Base-by-base conservation (phyloP, 1,140 invertebrate genomes). In the Bacillus rossius region DNA sequence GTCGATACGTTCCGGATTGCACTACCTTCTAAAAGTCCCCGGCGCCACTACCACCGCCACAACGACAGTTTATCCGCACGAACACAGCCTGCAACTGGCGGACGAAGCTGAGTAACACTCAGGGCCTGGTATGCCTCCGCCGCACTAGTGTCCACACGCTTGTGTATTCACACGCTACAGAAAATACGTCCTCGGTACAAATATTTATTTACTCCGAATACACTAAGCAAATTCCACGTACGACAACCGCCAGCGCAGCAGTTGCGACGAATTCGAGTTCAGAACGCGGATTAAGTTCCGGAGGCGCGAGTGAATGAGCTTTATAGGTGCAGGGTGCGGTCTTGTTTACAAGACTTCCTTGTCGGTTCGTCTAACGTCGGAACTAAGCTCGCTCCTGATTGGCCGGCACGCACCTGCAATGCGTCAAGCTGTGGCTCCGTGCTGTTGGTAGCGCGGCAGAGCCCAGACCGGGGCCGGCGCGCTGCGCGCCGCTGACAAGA, bases 401-500 rank as follows among this genome's bases (percentile, higher is more conserved):
- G 85, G 85, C 79, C 78, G 77, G 71, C 76, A 79, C 80, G 80
- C 82, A 87, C 85, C 86, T 87, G 86, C 86, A 88, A 87, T 88
- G 86, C 86, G 86, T 86, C 85, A 87, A 81, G 75, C 75, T 68
- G 67, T 57, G 55, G 53, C 29, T 55, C 40, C 43, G 41, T 38
- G 38, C 43, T 48, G 55, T 57, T 57, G 55, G 55, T 57, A 47
- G 20, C 22, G 23, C 41, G 40, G 55, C 49, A 47, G 20, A 26
- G 23, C 41, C 22, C 49, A 49, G 22, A 49, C 14, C 49, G 43
- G 49, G 55, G 49, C 55, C 55, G 55, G 55, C 55, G 55, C 55
- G 25, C 29, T 57, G 45, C 55, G 47, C 41, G 43, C 25, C 16
- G 29, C 45, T 4, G 55, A 25, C 41, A 49, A 49, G 55, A 49